A percentile compares a stretch with the other conserved stretches of the same genome.
phyloP scores from a whole-genome alignment of 2,797 vertebrate genomes.

The Echeneis naucrates region DNA sequence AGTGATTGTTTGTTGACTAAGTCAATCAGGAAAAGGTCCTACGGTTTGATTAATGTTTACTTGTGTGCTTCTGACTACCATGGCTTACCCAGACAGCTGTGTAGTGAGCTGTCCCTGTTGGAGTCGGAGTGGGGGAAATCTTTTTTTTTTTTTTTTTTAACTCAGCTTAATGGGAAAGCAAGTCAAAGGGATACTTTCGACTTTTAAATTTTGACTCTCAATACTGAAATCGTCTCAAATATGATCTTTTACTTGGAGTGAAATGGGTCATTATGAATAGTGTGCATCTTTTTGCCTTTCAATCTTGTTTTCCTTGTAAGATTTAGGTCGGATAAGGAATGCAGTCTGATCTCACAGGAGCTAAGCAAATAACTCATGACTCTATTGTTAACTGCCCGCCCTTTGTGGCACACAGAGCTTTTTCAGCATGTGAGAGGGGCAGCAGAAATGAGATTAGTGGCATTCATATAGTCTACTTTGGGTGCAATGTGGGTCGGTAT shows the following conservation, averaged over 20 bases:
- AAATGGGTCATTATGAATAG: conserved; percentile 25
- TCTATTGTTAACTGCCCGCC: conserved; percentile 64
- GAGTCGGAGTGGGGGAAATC: too few species aligned
- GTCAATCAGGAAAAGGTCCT: conserved; percentile 62
- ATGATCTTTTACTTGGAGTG: background rate
- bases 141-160: background rate
- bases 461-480: conserved; percentile 36
- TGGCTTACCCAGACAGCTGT: conserved; percentile 8
- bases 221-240: background rate
- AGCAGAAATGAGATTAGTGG: conserved; percentile 52
- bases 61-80: conserved; percentile 34
- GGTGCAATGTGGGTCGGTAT: conserved; percentile 19
- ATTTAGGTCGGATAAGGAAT: conserved; percentile 76
- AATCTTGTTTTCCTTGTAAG: conserved; percentile 64
- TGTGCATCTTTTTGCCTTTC: conserved; percentile 19
- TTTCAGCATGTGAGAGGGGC: conserved; percentile 39
- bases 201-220: conserved; percentile 33
- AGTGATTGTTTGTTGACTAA: conserved; percentile 79
- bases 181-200: conserved; percentile 13
- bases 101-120: background rate
- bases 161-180: background rate
- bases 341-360: conserved; percentile 70
- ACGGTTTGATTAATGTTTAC: conserved; percentile 45
- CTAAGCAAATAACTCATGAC: conserved; percentile 78
- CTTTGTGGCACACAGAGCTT: conserved; percentile 60